A percentile compares a stretch with the other conserved stretches of the same genome.
These are phyloP conservation scores for Leptinotarsa juncta DNA, from an alignment of 2,888 invertebrate genomes.

Conservation along the genomic window DNA sequence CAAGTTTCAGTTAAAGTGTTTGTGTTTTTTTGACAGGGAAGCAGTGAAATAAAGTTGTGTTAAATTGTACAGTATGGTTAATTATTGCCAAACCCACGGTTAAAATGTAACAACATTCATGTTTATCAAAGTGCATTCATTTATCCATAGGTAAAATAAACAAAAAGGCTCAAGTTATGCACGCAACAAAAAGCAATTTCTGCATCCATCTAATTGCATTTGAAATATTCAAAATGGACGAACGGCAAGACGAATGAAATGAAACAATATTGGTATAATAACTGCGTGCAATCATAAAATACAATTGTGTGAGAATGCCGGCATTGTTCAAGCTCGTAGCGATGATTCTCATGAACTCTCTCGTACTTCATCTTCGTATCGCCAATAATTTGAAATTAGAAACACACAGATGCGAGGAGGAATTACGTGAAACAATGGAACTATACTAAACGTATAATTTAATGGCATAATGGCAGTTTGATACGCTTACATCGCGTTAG, in stretches of 20 bases:
- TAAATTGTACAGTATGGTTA: too few relatives aligned
- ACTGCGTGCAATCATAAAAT: constrained; percentile 1
- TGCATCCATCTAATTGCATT: constrained; percentile 1
- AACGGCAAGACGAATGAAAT: neutral
- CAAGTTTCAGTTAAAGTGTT: too few relatives aligned
- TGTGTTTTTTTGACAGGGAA: too few relatives aligned
- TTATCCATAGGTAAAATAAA: too few relatives aligned
- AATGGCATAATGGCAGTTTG: constrained; percentile 4
- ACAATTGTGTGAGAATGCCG: constrained; percentile 9
- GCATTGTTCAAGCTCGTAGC: neutral
- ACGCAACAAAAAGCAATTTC: neutral
- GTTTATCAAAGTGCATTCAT: too few relatives aligned
- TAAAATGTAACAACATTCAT: too few relatives aligned
- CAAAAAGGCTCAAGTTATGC: neutral
- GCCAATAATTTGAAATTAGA: constrained; percentile 17
- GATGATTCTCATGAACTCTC: constrained; percentile 19
- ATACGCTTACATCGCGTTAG: constrained; percentile 6
- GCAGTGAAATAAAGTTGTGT: too few relatives aligned
- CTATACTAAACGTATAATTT: constrained; percentile 11
- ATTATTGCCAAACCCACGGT: too few relatives aligned
- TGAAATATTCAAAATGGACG: neutral
- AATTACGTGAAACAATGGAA: constrained; percentile 14
- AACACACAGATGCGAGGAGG: constrained; percentile 18
- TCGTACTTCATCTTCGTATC: constrained; percentile 9
- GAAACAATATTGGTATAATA: constrained; percentile 13